Evolutionary conservation across 2,113 vertebrate genomes (phyloP).

Genomic region (Antigone vipio): DNA sequence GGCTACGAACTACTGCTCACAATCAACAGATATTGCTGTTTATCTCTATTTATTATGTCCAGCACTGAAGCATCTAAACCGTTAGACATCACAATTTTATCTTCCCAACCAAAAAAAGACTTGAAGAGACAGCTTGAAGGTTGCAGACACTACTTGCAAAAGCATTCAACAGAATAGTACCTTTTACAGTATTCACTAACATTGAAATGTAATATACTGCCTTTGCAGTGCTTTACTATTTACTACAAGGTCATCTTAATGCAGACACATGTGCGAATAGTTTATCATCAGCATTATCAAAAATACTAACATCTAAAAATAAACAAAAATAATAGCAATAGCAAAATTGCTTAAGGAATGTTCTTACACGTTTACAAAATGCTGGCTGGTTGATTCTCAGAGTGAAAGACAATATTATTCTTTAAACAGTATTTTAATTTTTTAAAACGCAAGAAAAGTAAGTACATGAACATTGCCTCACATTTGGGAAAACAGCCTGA

Average conservation of each 20-base stretch:
- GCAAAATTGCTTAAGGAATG: neutral
- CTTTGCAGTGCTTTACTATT: neutral
- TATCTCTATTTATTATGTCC: neutral
- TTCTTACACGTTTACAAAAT: neutral
- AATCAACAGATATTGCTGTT: neutral
- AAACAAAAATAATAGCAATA: neutral
- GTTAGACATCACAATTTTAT: neutral
- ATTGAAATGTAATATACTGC: neutral
- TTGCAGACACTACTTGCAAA: neutral
- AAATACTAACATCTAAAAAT: neutral
- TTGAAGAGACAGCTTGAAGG: neutral
- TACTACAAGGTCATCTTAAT: neutral
- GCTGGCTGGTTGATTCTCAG: neutral
- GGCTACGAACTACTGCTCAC: neutral
- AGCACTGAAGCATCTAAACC: neutral
- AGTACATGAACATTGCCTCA: neutral
- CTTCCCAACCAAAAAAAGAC: neutral
- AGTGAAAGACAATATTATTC: neutral
- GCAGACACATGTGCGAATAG: rapidly evolving
- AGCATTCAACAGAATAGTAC: neutral
- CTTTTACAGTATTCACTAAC: neutral
- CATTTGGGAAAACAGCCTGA: neutral
- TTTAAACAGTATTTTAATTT: neutral
- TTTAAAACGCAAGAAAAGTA: neutral
- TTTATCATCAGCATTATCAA: neutral